These are phyloP conservation scores for Cygnus buccinator DNA, from an alignment of 2,113 vertebrate genomes.

Conservation along the genomic window DNA sequence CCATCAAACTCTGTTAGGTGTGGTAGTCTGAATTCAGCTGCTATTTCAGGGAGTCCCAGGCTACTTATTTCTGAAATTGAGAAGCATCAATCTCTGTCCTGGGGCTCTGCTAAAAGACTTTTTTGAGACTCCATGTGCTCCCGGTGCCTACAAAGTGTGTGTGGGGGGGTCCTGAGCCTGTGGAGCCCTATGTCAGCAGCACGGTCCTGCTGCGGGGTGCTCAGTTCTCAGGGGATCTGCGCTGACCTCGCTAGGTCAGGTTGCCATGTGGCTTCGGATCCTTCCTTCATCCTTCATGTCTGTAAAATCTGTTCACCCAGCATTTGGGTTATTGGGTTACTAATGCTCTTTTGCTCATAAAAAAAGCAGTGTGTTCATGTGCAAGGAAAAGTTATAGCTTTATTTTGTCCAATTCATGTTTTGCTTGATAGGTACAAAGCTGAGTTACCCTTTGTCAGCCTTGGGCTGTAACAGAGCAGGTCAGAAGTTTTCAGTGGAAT, in stretches of 20 bases:
- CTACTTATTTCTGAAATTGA: not conserved
- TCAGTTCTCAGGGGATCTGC: not conserved
- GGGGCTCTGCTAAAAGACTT: not conserved
- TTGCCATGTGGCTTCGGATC: not conserved
- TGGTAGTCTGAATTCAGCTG: not conserved
- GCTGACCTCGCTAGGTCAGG: not conserved
- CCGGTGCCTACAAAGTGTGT: not conserved
- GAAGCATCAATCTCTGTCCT: rapidly evolving
- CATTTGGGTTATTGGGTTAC: not conserved
- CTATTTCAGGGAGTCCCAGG: not conserved
- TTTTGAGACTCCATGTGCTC: not conserved
- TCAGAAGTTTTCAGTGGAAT: not conserved
- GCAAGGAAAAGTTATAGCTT: not conserved
- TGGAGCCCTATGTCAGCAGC: rapidly evolving
- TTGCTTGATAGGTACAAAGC: not conserved
- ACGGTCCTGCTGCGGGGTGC: rapidly evolving
- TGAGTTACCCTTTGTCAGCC: not conserved
- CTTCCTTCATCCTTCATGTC: not conserved
- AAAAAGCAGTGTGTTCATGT: too few relatives aligned
- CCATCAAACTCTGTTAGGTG: not conserved
- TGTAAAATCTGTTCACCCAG: not conserved
- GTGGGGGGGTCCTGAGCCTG: not conserved
- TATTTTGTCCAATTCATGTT: too few relatives aligned
- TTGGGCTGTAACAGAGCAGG: not conserved
- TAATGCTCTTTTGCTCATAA: not conserved